These are phyloP conservation scores for Drosophila repleta DNA, from an alignment of 1,140 invertebrate species.

Conservation along the genomic window DNA sequence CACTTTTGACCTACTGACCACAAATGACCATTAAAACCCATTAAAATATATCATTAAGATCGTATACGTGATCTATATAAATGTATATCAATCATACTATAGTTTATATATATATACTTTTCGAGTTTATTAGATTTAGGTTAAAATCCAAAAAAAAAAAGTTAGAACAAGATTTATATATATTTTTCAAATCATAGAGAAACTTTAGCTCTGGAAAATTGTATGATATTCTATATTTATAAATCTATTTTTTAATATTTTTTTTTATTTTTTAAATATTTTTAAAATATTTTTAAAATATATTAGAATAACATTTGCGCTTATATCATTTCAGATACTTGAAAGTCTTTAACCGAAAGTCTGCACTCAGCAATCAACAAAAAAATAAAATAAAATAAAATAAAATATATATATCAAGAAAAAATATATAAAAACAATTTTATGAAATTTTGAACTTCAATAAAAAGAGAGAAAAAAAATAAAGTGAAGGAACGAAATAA, in stretches of 20 bases:
- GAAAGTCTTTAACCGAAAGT: constrained; percentile 47
- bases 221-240: neutral
- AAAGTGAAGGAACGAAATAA: constrained; percentile 18
- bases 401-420: constrained; percentile 20
- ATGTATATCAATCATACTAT: neutral
- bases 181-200: too few relatives aligned
- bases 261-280: neutral
- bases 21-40: too few relatives aligned
- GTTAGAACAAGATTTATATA: too few relatives aligned
- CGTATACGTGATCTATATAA: neutral
- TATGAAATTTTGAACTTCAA: constrained; percentile 6
- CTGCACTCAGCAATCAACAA: constrained; percentile 63
- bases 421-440: constrained; percentile 24
- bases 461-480: neutral
- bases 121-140: too few relatives aligned
- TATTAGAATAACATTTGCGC: neutral
- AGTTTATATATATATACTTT: too few relatives aligned
- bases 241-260: neutral
- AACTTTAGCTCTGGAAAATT: too few relatives aligned
- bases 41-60: neutral
- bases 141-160: too few relatives aligned
- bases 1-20: neutral
- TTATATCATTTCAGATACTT: constrained; percentile 51
- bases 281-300: too few relatives aligned
- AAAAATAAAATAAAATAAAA: constrained; percentile 9